Evolutionary conservation across 2,797 vertebrate genomes (phyloP).

Genomic region (Champsocephalus gunnari): DNA sequence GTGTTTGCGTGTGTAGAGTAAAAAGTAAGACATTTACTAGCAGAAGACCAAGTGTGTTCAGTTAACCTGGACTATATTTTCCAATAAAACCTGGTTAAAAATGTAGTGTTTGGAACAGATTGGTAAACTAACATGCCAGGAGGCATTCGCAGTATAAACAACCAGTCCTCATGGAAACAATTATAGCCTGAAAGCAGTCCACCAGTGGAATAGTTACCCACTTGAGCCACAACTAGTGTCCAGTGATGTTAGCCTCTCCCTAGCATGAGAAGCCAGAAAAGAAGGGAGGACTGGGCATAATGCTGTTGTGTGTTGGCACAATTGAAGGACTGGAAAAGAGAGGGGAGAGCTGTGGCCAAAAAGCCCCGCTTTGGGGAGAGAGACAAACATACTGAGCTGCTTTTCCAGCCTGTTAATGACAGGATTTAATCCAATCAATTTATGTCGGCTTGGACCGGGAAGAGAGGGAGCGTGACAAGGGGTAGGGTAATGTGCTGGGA

Average conservation of each 20-base stretch:
- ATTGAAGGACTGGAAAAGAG: slow-evolving; percentile 76
- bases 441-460: slow-evolving; percentile 83
- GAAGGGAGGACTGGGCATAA: slow-evolving; percentile 74
- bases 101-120: slow-evolving; percentile 55
- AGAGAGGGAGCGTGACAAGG: slow-evolving; percentile 83
- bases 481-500: slow-evolving; percentile 82
- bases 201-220: slow-evolving; percentile 67
- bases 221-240: slow-evolving; percentile 73
- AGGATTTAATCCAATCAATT: slow-evolving; percentile 87
- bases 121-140: slow-evolving; percentile 58
- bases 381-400: slow-evolving; percentile 84
- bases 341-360: slow-evolving; percentile 75
- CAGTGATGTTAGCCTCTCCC: slow-evolving; percentile 75
- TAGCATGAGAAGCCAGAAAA: slow-evolving; percentile 63
- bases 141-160: slow-evolving; percentile 59
- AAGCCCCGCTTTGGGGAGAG: slow-evolving; percentile 78
- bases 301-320: slow-evolving; percentile 80
- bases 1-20: slow-evolving; percentile 1
- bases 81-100: slow-evolving; percentile 64
- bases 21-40: slow-evolving; percentile 54
- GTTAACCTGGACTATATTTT: slow-evolving; percentile 34
- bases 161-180: slow-evolving; percentile 65
- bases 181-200: slow-evolving; percentile 57
- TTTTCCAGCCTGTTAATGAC: slow-evolving; percentile 86
- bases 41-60: slow-evolving; percentile 53